A percentile compares a stretch with the other conserved stretches of the same genome.
phyloP scores from a whole-genome alignment of 2,888 invertebrate species.

The Volucella inflata region DNA sequence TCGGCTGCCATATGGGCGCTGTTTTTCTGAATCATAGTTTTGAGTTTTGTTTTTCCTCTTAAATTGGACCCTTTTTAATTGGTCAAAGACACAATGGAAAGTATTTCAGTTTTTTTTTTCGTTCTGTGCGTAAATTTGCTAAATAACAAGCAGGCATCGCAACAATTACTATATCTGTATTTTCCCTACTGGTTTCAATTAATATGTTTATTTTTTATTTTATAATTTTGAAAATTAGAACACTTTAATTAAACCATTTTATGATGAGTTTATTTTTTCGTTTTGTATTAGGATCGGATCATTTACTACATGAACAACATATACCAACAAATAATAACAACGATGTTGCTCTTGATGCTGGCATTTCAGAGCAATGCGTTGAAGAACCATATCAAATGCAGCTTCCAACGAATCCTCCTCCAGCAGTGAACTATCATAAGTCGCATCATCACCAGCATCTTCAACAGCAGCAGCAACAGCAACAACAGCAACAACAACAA shows the following conservation, averaged over 20 bases:
- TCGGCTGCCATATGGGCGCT: neutral
- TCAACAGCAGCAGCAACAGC: conserved; percentile 43
- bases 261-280: neutral
- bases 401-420: conserved; percentile 38
- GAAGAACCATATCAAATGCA: conserved; percentile 49
- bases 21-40: conserved; percentile 7
- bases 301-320: conserved; percentile 69
- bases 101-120: neutral
- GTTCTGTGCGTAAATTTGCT: conserved; percentile 15
- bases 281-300: conserved; percentile 58
- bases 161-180: neutral
- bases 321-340: conserved; percentile 46
- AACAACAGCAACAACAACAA: conserved; percentile 14
- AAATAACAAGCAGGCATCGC: conserved; percentile 4
- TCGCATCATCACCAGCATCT: conserved; percentile 55
- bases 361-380: conserved; percentile 62
- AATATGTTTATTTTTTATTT: conserved; percentile 33
- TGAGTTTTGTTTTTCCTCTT: no score
- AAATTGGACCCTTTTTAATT: no score
- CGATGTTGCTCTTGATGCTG: conserved; percentile 59
- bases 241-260: conserved; percentile 5
- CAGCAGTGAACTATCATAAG: conserved; percentile 49
- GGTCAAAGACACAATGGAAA: neutral
- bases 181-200: conserved; percentile 1
- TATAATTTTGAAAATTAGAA: conserved; percentile 28